phyloP scores from a whole-genome alignment of 2,113 vertebrate genomes.

The Alaudala cheleensis region DNA sequence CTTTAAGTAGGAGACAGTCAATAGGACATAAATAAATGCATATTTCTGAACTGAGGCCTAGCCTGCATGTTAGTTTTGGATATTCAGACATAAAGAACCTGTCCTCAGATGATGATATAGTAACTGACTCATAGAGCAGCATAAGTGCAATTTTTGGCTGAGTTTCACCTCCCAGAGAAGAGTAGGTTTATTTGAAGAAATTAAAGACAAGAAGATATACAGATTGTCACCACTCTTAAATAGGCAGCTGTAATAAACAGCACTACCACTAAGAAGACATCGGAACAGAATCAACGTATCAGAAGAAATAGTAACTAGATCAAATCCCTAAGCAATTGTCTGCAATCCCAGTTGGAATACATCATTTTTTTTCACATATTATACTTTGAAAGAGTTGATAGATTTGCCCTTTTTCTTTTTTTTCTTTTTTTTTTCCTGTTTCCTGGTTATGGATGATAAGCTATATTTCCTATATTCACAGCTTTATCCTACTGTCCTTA shows the following conservation, averaged over 20 bases:
- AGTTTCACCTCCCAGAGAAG: background rate
- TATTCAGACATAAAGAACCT: background rate
- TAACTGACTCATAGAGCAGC: background rate
- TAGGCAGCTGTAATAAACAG: background rate
- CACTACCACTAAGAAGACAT: background rate
- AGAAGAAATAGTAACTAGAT: background rate
- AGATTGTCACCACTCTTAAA: background rate
- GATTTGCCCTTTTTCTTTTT: background rate
- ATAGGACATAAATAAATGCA: background rate
- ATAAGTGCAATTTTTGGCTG: background rate
- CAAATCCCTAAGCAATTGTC: background rate
- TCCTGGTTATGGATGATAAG: background rate
- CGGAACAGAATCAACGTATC: background rate
- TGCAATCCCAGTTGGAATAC: background rate
- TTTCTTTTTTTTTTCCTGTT: background rate
- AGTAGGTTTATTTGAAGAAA: background rate
- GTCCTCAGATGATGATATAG: background rate
- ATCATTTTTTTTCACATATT: background rate
- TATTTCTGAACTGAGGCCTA: background rate
- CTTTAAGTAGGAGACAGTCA: background rate
- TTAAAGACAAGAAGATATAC: background rate
- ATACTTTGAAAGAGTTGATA: background rate
- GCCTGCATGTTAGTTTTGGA: background rate
- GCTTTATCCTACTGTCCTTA: background rate
- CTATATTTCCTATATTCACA: background rate